Evolutionary conservation across 1,140 invertebrate species (phyloP).

Genomic region (Drosophila azteca): DNA sequence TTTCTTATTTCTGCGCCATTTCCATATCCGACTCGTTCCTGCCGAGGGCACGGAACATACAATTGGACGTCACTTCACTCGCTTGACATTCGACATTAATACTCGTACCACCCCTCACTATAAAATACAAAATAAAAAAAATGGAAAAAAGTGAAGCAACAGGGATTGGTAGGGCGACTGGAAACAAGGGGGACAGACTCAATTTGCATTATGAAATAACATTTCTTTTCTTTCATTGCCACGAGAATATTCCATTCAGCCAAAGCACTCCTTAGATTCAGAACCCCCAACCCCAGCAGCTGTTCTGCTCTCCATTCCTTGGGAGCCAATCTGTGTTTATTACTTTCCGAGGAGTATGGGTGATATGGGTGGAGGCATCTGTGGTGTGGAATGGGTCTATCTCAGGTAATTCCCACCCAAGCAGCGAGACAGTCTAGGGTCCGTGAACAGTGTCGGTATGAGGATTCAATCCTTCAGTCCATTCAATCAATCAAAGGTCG

Average conservation of each 20-base stretch:
- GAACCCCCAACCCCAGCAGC: constrained; percentile 17
- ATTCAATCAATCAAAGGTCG: constrained; percentile 52
- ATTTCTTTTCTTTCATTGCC: constrained; percentile 57
- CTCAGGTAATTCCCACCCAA: not conserved
- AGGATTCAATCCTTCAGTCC: not conserved
- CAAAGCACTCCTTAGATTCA: constrained; percentile 45
- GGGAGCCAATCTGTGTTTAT: constrained; percentile 64
- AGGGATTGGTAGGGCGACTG: no score
- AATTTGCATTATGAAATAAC: constrained; percentile 82
- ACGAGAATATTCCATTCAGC: not conserved
- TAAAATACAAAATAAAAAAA: constrained; percentile 10
- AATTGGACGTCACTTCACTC: constrained; percentile 68
- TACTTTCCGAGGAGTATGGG: constrained; percentile 35
- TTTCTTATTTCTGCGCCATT: constrained; percentile 76
- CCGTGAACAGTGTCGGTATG: no score
- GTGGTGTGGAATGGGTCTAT: not conserved
- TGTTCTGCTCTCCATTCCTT: constrained; percentile 11
- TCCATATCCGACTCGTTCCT: constrained; percentile 46
- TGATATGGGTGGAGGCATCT: not conserved
- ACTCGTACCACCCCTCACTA: constrained; percentile 26
- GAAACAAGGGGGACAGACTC: constrained; percentile 31
- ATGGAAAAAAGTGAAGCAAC: not conserved
- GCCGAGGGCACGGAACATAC: constrained; percentile 8
- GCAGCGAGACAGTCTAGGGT: no score
- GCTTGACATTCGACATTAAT: constrained; percentile 81